These are phyloP conservation scores for Pyrrhosoma nymphula DNA, from an alignment of 2,888 invertebrate species.

Conservation along the genomic window DNA sequence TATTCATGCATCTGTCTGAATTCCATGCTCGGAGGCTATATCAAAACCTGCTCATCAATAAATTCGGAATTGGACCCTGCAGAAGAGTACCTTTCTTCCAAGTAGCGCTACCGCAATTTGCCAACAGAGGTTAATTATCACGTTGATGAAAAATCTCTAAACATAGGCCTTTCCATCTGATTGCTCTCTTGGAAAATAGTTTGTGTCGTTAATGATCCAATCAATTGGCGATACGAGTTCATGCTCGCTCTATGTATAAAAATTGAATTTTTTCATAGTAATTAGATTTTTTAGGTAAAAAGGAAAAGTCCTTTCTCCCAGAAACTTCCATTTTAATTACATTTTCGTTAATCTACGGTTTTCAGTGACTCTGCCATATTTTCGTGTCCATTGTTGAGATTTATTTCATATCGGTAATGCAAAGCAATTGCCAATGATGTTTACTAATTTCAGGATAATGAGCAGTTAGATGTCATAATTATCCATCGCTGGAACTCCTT, in stretches of 20 bases:
- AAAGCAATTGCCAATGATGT: no score
- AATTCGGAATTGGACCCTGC: not conserved
- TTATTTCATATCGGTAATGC: no score
- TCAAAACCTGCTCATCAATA: not conserved
- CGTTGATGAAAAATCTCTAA: not conserved
- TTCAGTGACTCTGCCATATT: no score
- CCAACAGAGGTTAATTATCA: not conserved
- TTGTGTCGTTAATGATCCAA: not conserved
- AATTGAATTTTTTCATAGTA: not conserved
- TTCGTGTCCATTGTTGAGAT: no score
- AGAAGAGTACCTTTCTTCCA: not conserved
- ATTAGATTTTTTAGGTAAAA: not conserved
- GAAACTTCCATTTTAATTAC: not conserved
- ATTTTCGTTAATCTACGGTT: no score
- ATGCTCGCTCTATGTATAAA: not conserved
- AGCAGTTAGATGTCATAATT: no score
- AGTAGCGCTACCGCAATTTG: not conserved
- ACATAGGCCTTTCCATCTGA: not conserved
- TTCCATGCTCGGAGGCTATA: not conserved
- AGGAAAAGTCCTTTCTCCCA: not conserved
- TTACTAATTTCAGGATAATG: no score
- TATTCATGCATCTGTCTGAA: not conserved
- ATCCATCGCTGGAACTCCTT: no score
- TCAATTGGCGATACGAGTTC: not conserved
- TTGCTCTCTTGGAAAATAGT: not conserved